Conservation (phyloP, 2,797 vertebrate species). For the Hephaestus fuliginosus region DNA sequence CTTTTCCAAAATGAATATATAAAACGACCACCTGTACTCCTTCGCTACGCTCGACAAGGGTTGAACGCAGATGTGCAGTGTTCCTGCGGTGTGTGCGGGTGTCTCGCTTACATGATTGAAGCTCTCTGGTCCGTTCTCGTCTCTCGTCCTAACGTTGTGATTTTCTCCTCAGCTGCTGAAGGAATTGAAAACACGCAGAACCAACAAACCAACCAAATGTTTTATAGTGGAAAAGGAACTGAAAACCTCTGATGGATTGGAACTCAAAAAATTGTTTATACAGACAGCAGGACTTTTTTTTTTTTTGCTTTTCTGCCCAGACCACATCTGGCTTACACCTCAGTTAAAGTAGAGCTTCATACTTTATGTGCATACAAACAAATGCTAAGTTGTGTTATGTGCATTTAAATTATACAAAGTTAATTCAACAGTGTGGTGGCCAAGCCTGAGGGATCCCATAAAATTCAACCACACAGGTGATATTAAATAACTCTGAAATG, state of each 20-base stretch:
- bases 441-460: not conserved
- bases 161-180: not conserved
- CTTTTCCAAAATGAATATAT: not conserved
- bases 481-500: slow-evolving; percentile 8
- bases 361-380: not conserved
- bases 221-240: slow-evolving; percentile 3
- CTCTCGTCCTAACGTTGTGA: too few species aligned
- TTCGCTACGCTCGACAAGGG: not conserved
- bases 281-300: slow-evolving; percentile 4
- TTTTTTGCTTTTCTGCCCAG: not conserved
- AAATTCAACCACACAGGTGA: not conserved
- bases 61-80: not conserved
- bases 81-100: not conserved
- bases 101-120: not conserved
- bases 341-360: slow-evolving; percentile 1
- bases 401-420: not conserved
- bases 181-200: slow-evolving; percentile 4
- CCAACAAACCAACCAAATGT: not conserved
- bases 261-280: slow-evolving; percentile 9
- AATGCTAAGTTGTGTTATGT: not conserved
- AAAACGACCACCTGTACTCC: not conserved
- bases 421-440: not conserved
- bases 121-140: not conserved
- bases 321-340: slow-evolving; percentile 1
- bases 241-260: slow-evolving; percentile 2